These are phyloP conservation scores for Zoanthus sansibaricus DNA, from an alignment of 92 coral and sea anemone genomes.

Conservation along the genomic window DNA sequence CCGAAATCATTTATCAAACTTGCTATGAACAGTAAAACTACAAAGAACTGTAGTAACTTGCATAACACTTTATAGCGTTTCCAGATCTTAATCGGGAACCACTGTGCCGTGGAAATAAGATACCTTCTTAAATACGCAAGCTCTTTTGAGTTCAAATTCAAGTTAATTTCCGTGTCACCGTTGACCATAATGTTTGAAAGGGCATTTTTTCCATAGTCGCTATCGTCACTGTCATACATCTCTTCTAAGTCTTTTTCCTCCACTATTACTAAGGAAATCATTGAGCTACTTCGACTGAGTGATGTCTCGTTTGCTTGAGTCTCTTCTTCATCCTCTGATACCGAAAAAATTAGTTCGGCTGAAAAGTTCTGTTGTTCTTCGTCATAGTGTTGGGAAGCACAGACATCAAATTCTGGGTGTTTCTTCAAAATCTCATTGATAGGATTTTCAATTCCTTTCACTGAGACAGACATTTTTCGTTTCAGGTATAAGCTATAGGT, in stretches of 20 bases:
- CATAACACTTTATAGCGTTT: constrained; percentile 11
- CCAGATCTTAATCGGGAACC: constrained; percentile 58
- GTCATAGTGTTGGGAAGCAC: neutral
- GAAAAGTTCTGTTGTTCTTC: neutral
- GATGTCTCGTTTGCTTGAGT: neutral
- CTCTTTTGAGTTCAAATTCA: constrained; percentile 49
- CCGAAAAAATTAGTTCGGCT: neutral
- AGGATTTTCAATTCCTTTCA: constrained; percentile 18
- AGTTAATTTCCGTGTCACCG: constrained; percentile 54
- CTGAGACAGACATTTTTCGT: constrained; percentile 15
- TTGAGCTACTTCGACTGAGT: constrained; percentile 23
- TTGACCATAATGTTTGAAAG: constrained; percentile 19
- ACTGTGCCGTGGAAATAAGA: constrained; percentile 57
- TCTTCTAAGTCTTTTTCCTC: constrained; percentile 34
- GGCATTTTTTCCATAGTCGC: constrained; percentile 41
- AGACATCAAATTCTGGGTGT: neutral
- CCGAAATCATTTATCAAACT: constrained; percentile 62
- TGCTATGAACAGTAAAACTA: constrained; percentile 5
- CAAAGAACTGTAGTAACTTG: constrained; percentile 20
- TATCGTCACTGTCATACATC: constrained; percentile 47
- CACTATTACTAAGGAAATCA: constrained; percentile 56
- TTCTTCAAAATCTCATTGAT: neutral
- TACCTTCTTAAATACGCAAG: constrained; percentile 42
- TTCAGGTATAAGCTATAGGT: neutral
- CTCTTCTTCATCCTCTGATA: neutral